Evolutionary conservation across 2,113 vertebrate species (phyloP).

Genomic region (Macrotis lagotis): DNA sequence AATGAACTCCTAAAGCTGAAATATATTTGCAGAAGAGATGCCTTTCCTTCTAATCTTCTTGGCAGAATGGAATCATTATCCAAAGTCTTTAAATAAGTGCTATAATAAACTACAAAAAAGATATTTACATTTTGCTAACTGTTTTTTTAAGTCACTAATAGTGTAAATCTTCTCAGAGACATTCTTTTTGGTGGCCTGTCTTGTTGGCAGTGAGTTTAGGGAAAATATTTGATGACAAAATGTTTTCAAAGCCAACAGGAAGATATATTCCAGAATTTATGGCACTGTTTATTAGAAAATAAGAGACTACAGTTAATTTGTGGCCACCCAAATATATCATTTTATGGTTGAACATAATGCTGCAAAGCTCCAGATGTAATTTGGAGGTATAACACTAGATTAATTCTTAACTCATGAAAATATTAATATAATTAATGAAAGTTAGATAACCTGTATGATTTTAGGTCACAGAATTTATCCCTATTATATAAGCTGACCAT

Average conservation of each 20-base stretch:
- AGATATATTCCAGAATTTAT: neutral
- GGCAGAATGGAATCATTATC: neutral
- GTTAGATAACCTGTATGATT: neutral
- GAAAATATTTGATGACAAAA: neutral
- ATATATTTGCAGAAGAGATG: neutral
- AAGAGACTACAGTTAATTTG: neutral
- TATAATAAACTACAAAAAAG: neutral
- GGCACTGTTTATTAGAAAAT: slow-evolving; percentile 25
- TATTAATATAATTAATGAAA: neutral
- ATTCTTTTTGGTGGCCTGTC: neutral
- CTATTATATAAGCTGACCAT: neutral
- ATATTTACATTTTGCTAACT: neutral
- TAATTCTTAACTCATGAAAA: slow-evolving; percentile 38
- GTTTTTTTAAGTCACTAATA: neutral
- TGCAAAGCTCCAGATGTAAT: slow-evolving; percentile 50
- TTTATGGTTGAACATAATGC: slow-evolving; percentile 41
- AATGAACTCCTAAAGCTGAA: neutral
- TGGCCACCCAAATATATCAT: slow-evolving; percentile 52
- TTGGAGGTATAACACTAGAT: slow-evolving; percentile 12
- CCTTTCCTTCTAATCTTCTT: neutral
- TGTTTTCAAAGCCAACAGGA: slow-evolving; percentile 21
- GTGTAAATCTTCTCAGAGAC: neutral
- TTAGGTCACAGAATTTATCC: neutral
- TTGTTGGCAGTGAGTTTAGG: neutral
- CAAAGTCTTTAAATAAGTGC: neutral